Conservation (phyloP, 2,113 vertebrate genomes). For the Poeciliopsis retropinna region DNA sequence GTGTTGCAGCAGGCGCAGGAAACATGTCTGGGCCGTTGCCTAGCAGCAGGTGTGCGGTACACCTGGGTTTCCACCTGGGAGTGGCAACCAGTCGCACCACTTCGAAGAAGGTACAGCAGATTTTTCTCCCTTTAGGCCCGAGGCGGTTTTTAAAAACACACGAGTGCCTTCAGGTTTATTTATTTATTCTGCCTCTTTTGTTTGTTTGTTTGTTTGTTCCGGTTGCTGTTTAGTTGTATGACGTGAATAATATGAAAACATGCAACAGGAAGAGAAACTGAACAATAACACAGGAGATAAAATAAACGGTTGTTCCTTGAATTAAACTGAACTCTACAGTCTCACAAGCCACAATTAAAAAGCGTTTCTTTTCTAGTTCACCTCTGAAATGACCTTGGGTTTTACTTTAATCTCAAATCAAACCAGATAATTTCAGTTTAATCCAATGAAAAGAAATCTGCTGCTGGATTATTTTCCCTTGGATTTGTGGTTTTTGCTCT, state of each 20-base stretch:
- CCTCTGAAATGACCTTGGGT: too few species aligned
- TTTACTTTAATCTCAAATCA: too few species aligned
- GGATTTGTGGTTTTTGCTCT: too few species aligned
- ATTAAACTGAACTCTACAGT: background rate
- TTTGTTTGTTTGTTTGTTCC: background rate
- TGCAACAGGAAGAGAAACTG: background rate
- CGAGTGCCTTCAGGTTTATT: background rate
- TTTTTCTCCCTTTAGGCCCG: background rate
- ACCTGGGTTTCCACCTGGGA: conserved; percentile 41
- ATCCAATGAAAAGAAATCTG: background rate
- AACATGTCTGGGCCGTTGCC: background rate
- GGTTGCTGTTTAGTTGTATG: background rate
- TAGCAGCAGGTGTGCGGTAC: conserved; percentile 20
- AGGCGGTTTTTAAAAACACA: background rate
- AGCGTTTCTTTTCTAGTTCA: too few species aligned
- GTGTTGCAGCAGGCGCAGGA: conserved; percentile 18
- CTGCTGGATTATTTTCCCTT: too few species aligned
- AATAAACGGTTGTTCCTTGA: background rate
- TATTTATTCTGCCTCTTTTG: background rate
- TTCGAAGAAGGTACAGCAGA: background rate
- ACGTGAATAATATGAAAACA: background rate
- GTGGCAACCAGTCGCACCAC: conserved; percentile 50
- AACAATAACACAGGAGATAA: background rate
- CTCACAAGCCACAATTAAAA: too few species aligned
- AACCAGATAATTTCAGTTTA: too few species aligned